These are phyloP conservation scores for Parapsyche elsis DNA, from an alignment of 1,140 invertebrate genomes.

Conservation along the genomic window DNA sequence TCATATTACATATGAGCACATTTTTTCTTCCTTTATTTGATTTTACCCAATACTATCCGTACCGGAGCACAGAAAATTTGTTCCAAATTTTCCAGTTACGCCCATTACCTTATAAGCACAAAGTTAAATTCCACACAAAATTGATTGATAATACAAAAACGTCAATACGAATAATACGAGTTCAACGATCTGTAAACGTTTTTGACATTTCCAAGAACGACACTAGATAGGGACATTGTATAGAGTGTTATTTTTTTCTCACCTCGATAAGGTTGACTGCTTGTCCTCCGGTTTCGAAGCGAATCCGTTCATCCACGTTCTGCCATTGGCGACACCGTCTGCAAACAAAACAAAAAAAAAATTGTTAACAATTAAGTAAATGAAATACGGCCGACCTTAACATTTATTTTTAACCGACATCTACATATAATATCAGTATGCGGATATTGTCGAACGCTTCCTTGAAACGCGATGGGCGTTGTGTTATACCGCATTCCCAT, in stretches of 20 bases:
- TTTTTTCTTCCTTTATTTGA: too few species aligned
- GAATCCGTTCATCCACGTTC: constrained; percentile 63
- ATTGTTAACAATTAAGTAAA: not conserved
- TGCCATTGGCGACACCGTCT: constrained; percentile 59
- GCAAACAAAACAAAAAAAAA: constrained; percentile 44
- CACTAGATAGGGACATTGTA: not conserved
- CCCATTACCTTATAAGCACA: too few species aligned
- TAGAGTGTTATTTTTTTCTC: constrained; percentile 47
- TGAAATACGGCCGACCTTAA: not conserved
- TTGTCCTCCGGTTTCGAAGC: constrained; percentile 62
- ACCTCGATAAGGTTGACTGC: constrained; percentile 63
- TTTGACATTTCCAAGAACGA: constrained; percentile 7
- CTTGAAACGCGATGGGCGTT: constrained; percentile 2
- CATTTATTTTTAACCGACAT: not conserved
- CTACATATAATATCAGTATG: not conserved
- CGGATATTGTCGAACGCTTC: not conserved
- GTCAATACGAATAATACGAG: not conserved
- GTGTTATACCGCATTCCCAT: not conserved
- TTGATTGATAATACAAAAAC: not conserved
- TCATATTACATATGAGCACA: too few species aligned
- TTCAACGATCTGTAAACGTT: not conserved
- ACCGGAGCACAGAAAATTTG: too few species aligned
- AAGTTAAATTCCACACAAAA: too few species aligned
- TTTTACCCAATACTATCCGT: too few species aligned
- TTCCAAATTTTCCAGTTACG: too few species aligned